These are phyloP conservation scores for Chrysoperla carnea DNA, from an alignment of 1,140 invertebrate genomes.

Conservation along the genomic window DNA sequence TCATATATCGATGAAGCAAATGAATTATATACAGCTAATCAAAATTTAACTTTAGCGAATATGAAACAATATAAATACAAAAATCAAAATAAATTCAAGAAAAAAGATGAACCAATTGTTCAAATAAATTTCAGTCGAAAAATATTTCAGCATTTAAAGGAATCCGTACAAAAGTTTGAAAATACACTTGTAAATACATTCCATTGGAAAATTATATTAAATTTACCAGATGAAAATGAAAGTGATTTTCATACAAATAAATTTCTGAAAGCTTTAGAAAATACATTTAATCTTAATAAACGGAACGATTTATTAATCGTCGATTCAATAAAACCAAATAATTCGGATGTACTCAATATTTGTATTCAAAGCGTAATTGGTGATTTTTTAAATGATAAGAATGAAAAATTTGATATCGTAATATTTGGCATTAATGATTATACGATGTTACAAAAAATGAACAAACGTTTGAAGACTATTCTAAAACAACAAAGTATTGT, in stretches of 20 bases:
- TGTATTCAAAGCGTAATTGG: too few relatives aligned
- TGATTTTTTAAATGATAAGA: too few relatives aligned
- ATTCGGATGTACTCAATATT: too few relatives aligned
- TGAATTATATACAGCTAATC: constrained; percentile 25
- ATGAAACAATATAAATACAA: constrained; percentile 33
- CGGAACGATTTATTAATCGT: background rate
- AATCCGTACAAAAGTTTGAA: constrained; percentile 25
- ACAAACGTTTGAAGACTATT: constrained; percentile 14
- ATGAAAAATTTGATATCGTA: too few relatives aligned
- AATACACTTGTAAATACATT: constrained; percentile 29
- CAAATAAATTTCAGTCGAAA: constrained; percentile 27
- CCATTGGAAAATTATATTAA: constrained; percentile 50
- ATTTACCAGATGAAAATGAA: constrained; percentile 27
- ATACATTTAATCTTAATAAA: constrained; percentile 14
- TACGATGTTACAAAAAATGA: too few relatives aligned
- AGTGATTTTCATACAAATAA: constrained; percentile 12
- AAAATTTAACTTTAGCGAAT: constrained; percentile 28
- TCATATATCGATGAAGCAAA: constrained; percentile 29
- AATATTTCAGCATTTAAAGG: constrained; percentile 24
- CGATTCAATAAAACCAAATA: too few relatives aligned
- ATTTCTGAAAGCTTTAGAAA: constrained; percentile 21
- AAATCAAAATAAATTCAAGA: constrained; percentile 21
- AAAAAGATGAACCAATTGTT: constrained; percentile 17
- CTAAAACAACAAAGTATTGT: constrained; percentile 21
- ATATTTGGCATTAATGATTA: too few relatives aligned